phyloP scores from a whole-genome alignment of 2,888 invertebrate species.

The Xylocampa areola region DNA sequence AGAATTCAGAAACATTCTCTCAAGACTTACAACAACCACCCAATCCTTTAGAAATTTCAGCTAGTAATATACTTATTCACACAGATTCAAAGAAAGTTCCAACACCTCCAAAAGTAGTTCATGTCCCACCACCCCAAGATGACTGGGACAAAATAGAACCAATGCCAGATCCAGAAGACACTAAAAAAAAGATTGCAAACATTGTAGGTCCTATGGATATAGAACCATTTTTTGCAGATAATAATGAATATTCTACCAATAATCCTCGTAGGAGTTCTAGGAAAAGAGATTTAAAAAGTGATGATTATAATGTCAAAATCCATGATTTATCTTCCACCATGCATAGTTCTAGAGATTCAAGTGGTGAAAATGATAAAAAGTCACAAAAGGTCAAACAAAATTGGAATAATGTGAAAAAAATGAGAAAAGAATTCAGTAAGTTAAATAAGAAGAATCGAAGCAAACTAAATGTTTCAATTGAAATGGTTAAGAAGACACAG shows the following conservation, averaged over 20 bases:
- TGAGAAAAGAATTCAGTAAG: conserved; percentile 85
- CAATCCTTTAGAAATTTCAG: conserved; percentile 64
- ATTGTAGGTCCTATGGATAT: conserved; percentile 73
- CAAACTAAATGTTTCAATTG: conserved; percentile 85
- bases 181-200: conserved; percentile 67
- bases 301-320: conserved; percentile 54
- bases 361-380: conserved; percentile 68
- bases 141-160: conserved; percentile 86
- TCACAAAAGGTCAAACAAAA: conserved; percentile 72
- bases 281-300: conserved; percentile 69
- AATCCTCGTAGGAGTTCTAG: conserved; percentile 81
- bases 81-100: conserved; percentile 61
- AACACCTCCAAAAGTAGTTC: conserved; percentile 65
- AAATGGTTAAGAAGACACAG: conserved; percentile 80
- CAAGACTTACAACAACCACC: conserved; percentile 61
- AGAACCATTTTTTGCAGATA: conserved; percentile 72
- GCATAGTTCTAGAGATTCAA: conserved; percentile 66
- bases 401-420: conserved; percentile 84
- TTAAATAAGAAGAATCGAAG: conserved; percentile 77
- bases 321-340: conserved; percentile 63
- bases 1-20: conserved; percentile 68
- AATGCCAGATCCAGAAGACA: conserved; percentile 71
- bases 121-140: conserved; percentile 72
- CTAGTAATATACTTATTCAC: conserved; percentile 77
- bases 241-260: conserved; percentile 70